Evolutionary conservation across 2,797 vertebrate genomes (phyloP), one percentile per base, ranked within the genome.

Genomic region (Sebastes umbrosus): DNA sequence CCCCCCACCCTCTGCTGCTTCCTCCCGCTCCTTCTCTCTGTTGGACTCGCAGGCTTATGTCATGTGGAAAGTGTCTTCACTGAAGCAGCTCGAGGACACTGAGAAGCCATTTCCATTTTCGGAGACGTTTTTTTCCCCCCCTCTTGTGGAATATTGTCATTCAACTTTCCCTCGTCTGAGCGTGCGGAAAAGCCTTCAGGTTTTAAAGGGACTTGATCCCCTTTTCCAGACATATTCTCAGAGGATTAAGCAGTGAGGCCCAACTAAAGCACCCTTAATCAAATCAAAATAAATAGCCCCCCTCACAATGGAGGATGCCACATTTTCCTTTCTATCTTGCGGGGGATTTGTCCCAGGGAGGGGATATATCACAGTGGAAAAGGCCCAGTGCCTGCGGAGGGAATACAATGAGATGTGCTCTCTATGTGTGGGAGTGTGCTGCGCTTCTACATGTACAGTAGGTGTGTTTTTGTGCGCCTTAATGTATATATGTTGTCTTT

Each of bases 191-290:
- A 94, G 92, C 95, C 94, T 94, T 84, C 87, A 94, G 94, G 93
- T 94, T 95, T 94, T 92, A 94, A 92, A 93, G 90, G 91, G 93
- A 94, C 92, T 95, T 94, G 92, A 95, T 95, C 94, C 95, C 94
- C 89, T 96, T 96, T 96, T 94, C 95, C 94, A 96, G 95, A 95
- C 95, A 94, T 93, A 94, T 95, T 96, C 94, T 94, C 91, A 82
- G 87, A 85, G 93, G 94, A 96, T 96, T 96, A 95, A 91, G 93
- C 92, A 90, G 90, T 63, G 88, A 94, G 92, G 91, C 90, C 91
- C 90, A 85, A 92, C 93, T 90, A 95, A 95, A 95, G 94, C 91
- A 90, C 90, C 90, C 92, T 92, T 96, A 96, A 95, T 95, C 93
- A 95, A 95, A 96, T 96, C 93, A 95, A 94, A 96, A 95, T 95